phyloP scores from a whole-genome alignment of 2,888 invertebrate species.

The Meiosimyza platycephala region DNA sequence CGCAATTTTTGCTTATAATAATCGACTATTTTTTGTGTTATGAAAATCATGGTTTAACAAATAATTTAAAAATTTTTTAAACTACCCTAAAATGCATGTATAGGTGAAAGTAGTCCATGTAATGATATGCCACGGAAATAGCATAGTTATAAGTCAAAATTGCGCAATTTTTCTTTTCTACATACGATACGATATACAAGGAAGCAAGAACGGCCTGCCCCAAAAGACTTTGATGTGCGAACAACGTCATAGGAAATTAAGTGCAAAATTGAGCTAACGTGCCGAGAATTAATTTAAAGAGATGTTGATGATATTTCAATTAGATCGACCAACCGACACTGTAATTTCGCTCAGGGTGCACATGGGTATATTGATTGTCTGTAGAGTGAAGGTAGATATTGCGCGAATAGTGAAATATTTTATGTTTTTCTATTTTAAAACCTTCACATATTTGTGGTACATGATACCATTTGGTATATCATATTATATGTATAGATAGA shows the following conservation, averaged over 20 bases:
- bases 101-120: not conserved
- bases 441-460: too few species aligned
- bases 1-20: too few species aligned
- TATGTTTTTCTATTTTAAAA: too few species aligned
- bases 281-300: conserved; percentile 62
- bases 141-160: conserved; percentile 37
- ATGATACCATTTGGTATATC: too few species aligned
- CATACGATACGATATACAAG: conserved; percentile 9
- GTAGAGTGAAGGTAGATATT: not conserved
- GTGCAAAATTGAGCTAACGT: conserved; percentile 63
- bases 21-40: too few species aligned
- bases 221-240: conserved; percentile 27
- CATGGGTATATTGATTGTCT: not conserved
- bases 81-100: too few species aligned
- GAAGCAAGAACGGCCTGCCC: not conserved
- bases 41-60: too few species aligned
- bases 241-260: conserved; percentile 26
- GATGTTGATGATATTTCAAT: conserved; percentile 32
- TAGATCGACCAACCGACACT: not conserved
- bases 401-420: too few species aligned
- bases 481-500: too few species aligned
- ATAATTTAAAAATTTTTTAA: too few species aligned
- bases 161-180: conserved; percentile 44
- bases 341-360: not conserved
- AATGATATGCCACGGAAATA: conserved; percentile 28